Evolutionary conservation across 2,797 vertebrate species (phyloP).

Genomic region (Sebastes itinus): DNA sequence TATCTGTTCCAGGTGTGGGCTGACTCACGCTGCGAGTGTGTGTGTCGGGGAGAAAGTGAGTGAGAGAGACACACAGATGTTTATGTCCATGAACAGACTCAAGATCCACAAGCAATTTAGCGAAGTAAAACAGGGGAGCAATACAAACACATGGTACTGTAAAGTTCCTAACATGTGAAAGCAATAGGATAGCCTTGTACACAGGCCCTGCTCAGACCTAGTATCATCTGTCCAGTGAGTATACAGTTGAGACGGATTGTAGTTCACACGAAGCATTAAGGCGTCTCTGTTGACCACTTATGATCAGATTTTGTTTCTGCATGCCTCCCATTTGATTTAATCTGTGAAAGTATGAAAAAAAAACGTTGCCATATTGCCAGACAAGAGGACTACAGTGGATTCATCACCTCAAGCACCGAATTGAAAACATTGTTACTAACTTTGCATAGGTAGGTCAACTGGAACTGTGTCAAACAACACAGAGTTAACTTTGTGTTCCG

Average conservation of each 20-base stretch:
- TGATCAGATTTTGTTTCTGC: constrained; percentile 24
- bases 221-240: constrained; percentile 24
- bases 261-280: constrained; percentile 8
- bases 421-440: neutral
- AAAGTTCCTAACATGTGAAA: constrained; percentile 56
- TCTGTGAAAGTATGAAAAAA: neutral
- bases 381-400: neutral
- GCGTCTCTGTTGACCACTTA: neutral
- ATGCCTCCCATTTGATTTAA: constrained; percentile 19
- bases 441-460: neutral
- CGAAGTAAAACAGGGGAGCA: constrained; percentile 55
- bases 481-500: neutral
- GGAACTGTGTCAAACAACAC: neutral
- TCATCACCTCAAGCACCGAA: neutral
- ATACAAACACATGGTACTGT: constrained; percentile 40
- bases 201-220: constrained; percentile 6
- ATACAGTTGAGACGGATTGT: constrained; percentile 22
- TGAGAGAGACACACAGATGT: constrained; percentile 57
- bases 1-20: constrained; percentile 86
- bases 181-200: constrained; percentile 32
- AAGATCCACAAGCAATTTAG: constrained; percentile 60
- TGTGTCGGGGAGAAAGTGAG: constrained; percentile 43
- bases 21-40: constrained; percentile 64
- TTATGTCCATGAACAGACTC: constrained; percentile 61
- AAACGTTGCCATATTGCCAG: neutral